Base-by-base conservation (phyloP, 2,888 invertebrate genomes). In the Hymenopus coronatus region DNA sequence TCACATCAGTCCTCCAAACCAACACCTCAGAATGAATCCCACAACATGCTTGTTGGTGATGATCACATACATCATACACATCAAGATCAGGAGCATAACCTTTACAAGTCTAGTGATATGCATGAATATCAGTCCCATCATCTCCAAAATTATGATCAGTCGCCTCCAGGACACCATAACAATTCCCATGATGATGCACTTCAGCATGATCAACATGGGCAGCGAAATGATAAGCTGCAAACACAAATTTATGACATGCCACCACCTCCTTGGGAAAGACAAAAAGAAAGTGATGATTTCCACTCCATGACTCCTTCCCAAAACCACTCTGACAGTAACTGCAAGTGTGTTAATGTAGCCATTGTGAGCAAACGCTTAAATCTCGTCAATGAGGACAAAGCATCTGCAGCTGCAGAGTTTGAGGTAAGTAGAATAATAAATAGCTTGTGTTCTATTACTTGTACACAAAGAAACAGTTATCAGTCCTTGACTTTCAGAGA, bases 1-100 rank as follows among this genome's bases (percentile, higher is more conserved):
- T 25, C 84, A 12, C 30, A 28, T 84, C 30, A 84, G 27, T 28
- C 83, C 3, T 89, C 90, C 88, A 87, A 84, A 88, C 87, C 89
- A 88, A 88, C 90, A 88, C 90, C 91, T n/a, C 85, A 90, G 82
- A 88, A n/a, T 90, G 28, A 85, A 27, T 8, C 15, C 25, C 46
- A 85, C 40, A 27, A 85, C 40, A 25, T 7, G 25, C 82, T 12
- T 25, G 82, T 27, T 9, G 8, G 12, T 27, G 8, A 82, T 82
- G 8, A 82, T 27, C 27, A 82, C 25, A 12, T 82, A 82, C 82
- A 0, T 82, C 82, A 83, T 6, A n/a, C n/a, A 1, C 28, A 83
- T 28, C 27, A 83, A 14, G 3, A 83, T 83, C 83, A 83, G 27
- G 3, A 83, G 6, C 83, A 83, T 83, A 7, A n/a, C 83, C 83